phyloP scores from a whole-genome alignment of 2,113 vertebrate species.

The Eudorcas thomsonii region DNA sequence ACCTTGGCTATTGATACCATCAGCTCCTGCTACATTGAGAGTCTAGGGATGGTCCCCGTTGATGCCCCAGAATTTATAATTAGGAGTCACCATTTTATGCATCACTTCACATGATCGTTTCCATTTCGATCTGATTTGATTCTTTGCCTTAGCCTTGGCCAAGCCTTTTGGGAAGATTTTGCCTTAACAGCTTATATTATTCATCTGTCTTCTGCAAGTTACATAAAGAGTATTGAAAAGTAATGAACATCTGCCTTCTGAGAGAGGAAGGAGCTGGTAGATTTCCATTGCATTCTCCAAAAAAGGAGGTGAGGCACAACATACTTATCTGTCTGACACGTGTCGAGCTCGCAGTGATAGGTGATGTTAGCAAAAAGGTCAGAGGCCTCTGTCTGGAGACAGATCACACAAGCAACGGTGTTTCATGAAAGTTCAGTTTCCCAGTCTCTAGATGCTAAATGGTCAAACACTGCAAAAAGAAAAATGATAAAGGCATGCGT shows the following conservation, averaged over 20 bases:
- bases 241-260: constrained; percentile 26
- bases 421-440: constrained; percentile 52
- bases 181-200: not conserved
- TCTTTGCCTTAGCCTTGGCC: not conserved
- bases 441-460: constrained; percentile 60
- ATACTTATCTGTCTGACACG: constrained; percentile 67
- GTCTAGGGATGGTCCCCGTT: not conserved
- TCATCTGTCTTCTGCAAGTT: constrained; percentile 13
- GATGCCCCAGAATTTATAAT: not conserved
- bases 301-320: constrained; percentile 62
- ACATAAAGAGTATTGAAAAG: constrained; percentile 36
- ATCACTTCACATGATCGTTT: not conserved
- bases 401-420: not conserved
- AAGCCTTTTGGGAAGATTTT: not conserved
- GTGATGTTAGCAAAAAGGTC: constrained; percentile 46
- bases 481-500: constrained; percentile 67
- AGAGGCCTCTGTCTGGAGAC: constrained; percentile 23
- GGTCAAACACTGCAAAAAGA: constrained; percentile 58
- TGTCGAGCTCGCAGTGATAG: constrained; percentile 22
- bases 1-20: no score
- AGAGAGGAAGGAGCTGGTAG: constrained; percentile 28
- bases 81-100: not conserved
- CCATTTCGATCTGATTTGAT: not conserved
- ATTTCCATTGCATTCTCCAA: constrained; percentile 30
- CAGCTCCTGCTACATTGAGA: not conserved